Base-by-base conservation (phyloP, 2,797 vertebrate genomes). In the Allobates femoralis region DNA sequence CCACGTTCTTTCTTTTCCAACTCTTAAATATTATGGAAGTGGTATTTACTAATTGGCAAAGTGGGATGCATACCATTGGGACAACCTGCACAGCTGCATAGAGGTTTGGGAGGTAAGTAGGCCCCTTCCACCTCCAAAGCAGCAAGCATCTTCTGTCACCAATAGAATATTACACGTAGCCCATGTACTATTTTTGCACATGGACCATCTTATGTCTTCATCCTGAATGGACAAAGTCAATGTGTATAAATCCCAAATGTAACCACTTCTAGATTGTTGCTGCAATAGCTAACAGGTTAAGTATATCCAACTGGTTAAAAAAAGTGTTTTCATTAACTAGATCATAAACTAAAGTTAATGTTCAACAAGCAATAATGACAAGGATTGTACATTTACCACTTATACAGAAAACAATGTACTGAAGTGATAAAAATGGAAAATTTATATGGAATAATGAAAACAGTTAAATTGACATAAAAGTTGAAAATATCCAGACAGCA, bases 261-360 rank as follows among this genome's bases (percentile, higher is more conserved):
- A 18, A 28, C 11, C 1, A 66, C 16, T 66, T 18, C 11, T 18
- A 32, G 21, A 3, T 23, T 30, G 32, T 34, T 67, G 19, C 21
- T 67, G n/a, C 7, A 41, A 4, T 23, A 64, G 62, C 5, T 30
- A 64, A 76, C 14, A 30, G 16, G 16, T 41, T 51, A 30, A 69
- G 16, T 21, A 50, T 50, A 46, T 26, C 30, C 21, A 51, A 1
- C 50, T 60, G 26, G 32, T 37, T 51, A 69, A 21, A 81, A 67
- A 32, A 30, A 18, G 2, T 64, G 56, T 71, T 62, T 56, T 23
- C 80, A 69, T 71, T 51, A 32, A 23, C 18, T 18, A 5, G 8
- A 32, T 50, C 50, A 71, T 82, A 55, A 82, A 37, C 21, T 21
- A 55, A 21, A 37, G 80, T 82, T 71, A 82, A 82, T 71, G 53